Evolutionary conservation across 2,888 invertebrate species (phyloP), one percentile per base, ranked within the genome.

Genomic region (Sylvicola fuscatus): DNA sequence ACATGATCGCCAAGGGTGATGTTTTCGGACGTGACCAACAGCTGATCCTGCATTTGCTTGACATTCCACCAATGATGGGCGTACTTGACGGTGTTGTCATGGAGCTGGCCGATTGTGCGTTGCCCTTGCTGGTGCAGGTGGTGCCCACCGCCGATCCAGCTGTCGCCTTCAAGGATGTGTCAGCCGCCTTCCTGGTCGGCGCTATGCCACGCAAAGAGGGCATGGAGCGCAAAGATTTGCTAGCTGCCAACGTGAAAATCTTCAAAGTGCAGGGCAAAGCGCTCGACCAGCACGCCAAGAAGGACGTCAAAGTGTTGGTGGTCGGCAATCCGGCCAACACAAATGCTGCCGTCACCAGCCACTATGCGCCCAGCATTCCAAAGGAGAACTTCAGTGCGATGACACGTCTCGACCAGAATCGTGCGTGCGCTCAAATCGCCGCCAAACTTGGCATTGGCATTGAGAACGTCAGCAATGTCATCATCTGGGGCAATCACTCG

Each of bases 301-400:
- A 93, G 52, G 78, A 78, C 53, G 83, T 93, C 31, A 97, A 93
- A 65, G 87, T 71, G 3, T 66, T 99, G 32, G 97, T 99, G 27
- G 98, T 99, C 45, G 98, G 98, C 30, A 98, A 98, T 60, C 98
- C 98, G 35, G 98, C 98, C 13, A 99, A 99, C 58, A 99, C 98
- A 3, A 98, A 99, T 62, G 95, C 95, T 10, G 62, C 89, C 34
- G 87, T 98, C 46, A 90, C 92, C 56, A 81, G 87, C 10, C 86
- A 87, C 52, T 95, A 90, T 54, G 92, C 92, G 16, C 92, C 93
- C 11, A 82, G 87, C 14, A 95, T 99, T 51, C 93, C 97, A 13
- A 78, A 77, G 47, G 80, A 86, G 54, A 97, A 97, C 60, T 97
- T 98, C 58, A 82, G 87, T 28, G 95, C 95, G 8, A 90, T 98